phyloP scores from a whole-genome alignment of 2,113 vertebrate species.

The Pangasianodon hypophthalmus region DNA sequence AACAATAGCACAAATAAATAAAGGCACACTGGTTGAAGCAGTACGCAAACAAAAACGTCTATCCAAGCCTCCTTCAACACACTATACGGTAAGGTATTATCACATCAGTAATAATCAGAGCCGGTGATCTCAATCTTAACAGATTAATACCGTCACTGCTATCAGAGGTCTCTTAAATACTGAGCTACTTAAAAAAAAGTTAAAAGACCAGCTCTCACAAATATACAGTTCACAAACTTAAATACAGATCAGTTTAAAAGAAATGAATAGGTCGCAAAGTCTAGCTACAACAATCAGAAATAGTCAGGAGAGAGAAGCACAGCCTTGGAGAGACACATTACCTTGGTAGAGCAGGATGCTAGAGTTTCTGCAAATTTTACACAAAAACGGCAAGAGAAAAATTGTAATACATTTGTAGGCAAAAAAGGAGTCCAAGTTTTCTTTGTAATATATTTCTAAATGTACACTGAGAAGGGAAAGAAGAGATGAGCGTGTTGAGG shows the following conservation, averaged over 20 bases:
- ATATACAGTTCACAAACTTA: slow-evolving; percentile 26
- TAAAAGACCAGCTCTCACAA: not conserved
- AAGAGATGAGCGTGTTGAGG: slow-evolving; percentile 59
- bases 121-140: not conserved
- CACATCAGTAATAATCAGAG: slow-evolving; percentile 8
- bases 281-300: slow-evolving; percentile 56
- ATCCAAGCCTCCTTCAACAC: slow-evolving; percentile 12
- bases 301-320: slow-evolving; percentile 74
- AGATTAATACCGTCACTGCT: not conserved
- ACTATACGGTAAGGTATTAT: not conserved
- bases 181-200: not conserved
- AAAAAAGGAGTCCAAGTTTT: slow-evolving; percentile 79
- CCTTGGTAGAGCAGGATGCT: slow-evolving; percentile 98
- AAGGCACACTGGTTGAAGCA: slow-evolving; percentile 13
- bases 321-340: slow-evolving; percentile 99
- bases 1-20: not conserved
- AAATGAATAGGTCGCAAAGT: slow-evolving; percentile 38
- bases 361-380: slow-evolving; percentile 99
- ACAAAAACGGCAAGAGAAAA: slow-evolving; percentile 99
- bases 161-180: not conserved
- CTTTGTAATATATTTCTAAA: slow-evolving; percentile 69
- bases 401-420: slow-evolving; percentile 98
- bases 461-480: slow-evolving; percentile 63
- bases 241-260: slow-evolving; percentile 34
- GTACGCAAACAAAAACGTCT: not conserved